phyloP scores from a whole-genome alignment of 1,140 invertebrate species.

The Archivesica marissinica region DNA sequence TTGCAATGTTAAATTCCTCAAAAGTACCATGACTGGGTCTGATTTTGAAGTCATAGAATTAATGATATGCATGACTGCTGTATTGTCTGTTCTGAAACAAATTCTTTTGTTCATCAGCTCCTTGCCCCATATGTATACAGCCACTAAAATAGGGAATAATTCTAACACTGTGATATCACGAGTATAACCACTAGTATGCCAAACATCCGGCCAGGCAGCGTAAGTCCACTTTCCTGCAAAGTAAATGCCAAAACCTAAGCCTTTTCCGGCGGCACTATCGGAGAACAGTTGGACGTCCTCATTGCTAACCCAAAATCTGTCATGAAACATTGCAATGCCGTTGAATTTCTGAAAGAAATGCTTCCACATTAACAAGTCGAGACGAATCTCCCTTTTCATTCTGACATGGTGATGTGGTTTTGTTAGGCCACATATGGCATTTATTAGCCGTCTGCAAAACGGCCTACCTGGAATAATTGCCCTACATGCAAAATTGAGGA shows the following conservation, averaged over 20 bases:
- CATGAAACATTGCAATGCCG: slow-evolving; percentile 38
- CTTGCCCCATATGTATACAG: slow-evolving; percentile 10
- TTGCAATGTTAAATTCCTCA: background rate
- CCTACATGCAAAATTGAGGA: slow-evolving; percentile 58
- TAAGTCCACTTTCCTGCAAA: background rate
- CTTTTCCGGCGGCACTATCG: slow-evolving; percentile 15
- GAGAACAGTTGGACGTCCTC: slow-evolving; percentile 33
- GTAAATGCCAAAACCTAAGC: slow-evolving; percentile 1
- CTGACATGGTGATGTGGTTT: slow-evolving; percentile 55
- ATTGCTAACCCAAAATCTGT: slow-evolving; percentile 40
- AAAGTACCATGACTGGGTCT: background rate
- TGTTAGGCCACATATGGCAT: slow-evolving; percentile 31
- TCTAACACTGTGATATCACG: slow-evolving; percentile 37
- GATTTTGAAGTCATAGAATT: background rate
- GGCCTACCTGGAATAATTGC: slow-evolving; percentile 39
- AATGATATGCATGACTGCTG: background rate
- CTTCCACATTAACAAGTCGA: slow-evolving; percentile 58
- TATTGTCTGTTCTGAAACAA: slow-evolving; percentile 5
- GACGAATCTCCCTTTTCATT: slow-evolving; percentile 37
- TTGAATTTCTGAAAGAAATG: slow-evolving; percentile 60
- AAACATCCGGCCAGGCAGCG: background rate
- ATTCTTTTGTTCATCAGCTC: background rate
- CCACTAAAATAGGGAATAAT: slow-evolving; percentile 46
- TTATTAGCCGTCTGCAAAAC: slow-evolving; percentile 45
- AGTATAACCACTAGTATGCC: background rate